phyloP scores from a whole-genome alignment of 2,113 vertebrate genomes.

The Syngnathoides biaculeatus region DNA sequence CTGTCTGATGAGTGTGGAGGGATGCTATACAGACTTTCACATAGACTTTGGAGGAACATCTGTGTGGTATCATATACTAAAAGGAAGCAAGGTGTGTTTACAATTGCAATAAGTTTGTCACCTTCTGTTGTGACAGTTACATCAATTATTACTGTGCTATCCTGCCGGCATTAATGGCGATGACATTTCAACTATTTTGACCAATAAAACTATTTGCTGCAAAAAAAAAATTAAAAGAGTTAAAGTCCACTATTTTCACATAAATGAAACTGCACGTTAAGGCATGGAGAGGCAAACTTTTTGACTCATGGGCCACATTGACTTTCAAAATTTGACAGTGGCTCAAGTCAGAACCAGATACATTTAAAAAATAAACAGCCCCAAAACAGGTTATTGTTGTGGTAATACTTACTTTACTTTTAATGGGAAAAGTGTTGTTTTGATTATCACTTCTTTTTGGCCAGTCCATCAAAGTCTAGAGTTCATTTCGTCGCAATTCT shows the following conservation, averaged over 20 bases:
- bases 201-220: neutral
- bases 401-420: too few species aligned
- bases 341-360: too few species aligned
- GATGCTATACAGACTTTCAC: slow-evolving; percentile 98
- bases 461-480: too few species aligned
- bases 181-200: neutral
- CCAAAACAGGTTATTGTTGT: too few species aligned
- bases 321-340: too few species aligned
- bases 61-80: slow-evolving; percentile 96
- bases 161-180: neutral
- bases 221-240: neutral
- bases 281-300: too few species aligned
- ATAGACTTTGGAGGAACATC: slow-evolving; percentile 97
- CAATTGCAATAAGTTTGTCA: neutral
- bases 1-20: slow-evolving; percentile 97
- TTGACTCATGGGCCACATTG: too few species aligned
- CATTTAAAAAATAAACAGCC: too few species aligned
- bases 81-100: slow-evolving; percentile 86
- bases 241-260: neutral
- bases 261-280: neutral
- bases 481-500: too few species aligned
- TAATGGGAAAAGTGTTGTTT: too few species aligned
- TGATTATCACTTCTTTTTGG: too few species aligned
- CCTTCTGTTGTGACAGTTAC: neutral
- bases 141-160: neutral